phyloP scores from a whole-genome alignment of 2,113 vertebrate genomes.

The Scortum barcoo region DNA sequence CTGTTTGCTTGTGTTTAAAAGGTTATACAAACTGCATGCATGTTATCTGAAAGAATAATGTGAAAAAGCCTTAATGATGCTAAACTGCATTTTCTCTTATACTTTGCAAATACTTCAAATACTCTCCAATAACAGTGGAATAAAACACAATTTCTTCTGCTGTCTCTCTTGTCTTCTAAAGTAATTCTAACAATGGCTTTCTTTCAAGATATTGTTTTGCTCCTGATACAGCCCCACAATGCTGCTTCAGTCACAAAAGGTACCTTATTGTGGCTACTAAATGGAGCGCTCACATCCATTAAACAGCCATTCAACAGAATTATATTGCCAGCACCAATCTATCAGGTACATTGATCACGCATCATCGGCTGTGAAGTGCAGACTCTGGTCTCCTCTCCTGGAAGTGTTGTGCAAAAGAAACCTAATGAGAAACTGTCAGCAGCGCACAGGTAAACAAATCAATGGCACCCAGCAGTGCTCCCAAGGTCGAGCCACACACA shows the following conservation, averaged over 20 bases:
- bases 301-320: conserved; percentile 79
- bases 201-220: conserved; percentile 51
- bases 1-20: not conserved
- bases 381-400: conserved; percentile 76
- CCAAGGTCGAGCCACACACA: conserved; percentile 79
- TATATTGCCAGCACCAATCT: conserved; percentile 77
- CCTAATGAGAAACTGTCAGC: conserved; percentile 87
- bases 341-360: conserved; percentile 84
- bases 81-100: conserved; percentile 16
- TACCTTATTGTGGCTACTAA: conserved; percentile 75
- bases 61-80: not conserved
- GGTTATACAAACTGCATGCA: not conserved
- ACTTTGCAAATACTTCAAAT: conserved; percentile 21
- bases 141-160: conserved; percentile 21
- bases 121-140: conserved; percentile 11
- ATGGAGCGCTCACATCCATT: conserved; percentile 75
- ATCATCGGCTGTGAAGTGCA: conserved; percentile 68
- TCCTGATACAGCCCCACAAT: conserved; percentile 47
- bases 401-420: conserved; percentile 84
- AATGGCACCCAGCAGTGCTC: conserved; percentile 81
- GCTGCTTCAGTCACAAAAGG: conserved; percentile 64
- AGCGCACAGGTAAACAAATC: conserved; percentile 86
- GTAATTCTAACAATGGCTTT: conserved; percentile 43
- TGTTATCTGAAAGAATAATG: not conserved
- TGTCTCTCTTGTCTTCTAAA: conserved; percentile 25